Evolutionary conservation across 2,888 invertebrate species (phyloP), one percentile per base, ranked within the genome.

Genomic region (Habroteleia sp.): DNA sequence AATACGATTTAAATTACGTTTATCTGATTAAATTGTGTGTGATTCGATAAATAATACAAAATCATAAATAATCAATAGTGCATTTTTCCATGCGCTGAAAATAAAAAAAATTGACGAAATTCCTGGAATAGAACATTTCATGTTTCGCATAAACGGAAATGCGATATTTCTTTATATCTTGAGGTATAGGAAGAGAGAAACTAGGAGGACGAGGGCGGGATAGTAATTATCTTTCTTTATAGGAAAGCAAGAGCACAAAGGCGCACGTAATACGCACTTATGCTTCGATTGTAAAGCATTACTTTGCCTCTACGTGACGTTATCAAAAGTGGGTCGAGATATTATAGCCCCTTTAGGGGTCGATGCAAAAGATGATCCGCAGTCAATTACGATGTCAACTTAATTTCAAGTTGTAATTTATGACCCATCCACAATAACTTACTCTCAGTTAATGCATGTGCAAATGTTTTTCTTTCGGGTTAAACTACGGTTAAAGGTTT

Each of bases 211-310:
- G 6, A 16, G 39, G 35, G 60, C 17, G 14, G 52, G 11, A 50
- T 13, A 52, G 52, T 62, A 62, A 71, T 71, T 62, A 62, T 71
- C 41, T 62, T 62, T 37, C 52, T 52, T 52, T 39, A 31, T 20
- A 46, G 46, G 11, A 50, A 39, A 13, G 23, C n/a, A 33, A 52
- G 39, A 17, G 39, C 44, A 52, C 37, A 44, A 58, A 46, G 44
- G 44, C 31, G 44, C 50, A 54, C 39, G 73, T 73, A 66, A 60
- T 66, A 46, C 66, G 52, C 66, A 66, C 66, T 66, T 66, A 33
- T 50, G 66, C 44, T 41, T 39, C 66, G 66, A 66, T 66, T 73
- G 56, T 46, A 65, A 52, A 39, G 63, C 44, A 62, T 68, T 50
- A 68, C 46, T 37, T 37, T 56, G 16, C 20, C 27, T 48, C 48